A percentile compares a stretch with the other conserved stretches of the same genome.
phyloP scores from a whole-genome alignment of 2,113 vertebrate species.

The Nothocercus julius region DNA sequence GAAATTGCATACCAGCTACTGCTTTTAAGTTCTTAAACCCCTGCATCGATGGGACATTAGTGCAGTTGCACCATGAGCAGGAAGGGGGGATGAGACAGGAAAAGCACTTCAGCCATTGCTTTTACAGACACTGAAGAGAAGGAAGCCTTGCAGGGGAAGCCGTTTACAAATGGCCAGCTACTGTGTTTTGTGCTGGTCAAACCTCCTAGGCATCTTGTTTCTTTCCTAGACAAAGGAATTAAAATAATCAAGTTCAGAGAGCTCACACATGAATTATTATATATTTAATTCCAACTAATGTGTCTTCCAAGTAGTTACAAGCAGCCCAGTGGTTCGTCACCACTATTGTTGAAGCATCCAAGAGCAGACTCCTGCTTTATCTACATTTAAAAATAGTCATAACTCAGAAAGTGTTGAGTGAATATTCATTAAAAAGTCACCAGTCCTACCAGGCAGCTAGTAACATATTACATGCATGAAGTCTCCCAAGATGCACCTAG shows the following conservation, averaged over 20 bases:
- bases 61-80: background rate
- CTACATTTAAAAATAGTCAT: background rate
- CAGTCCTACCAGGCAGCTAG: background rate
- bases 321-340: background rate
- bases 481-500: background rate
- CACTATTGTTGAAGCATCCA: background rate
- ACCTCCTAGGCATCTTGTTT: background rate
- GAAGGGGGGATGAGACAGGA: background rate
- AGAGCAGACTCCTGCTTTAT: background rate
- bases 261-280: background rate
- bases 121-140: background rate
- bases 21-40: background rate
- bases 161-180: background rate
- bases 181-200: background rate
- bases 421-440: background rate
- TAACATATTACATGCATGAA: background rate
- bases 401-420: background rate
- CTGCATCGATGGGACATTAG: background rate
- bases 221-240: background rate
- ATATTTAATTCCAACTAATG: background rate
- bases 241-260: background rate
- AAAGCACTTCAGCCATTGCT: background rate
- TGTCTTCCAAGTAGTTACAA: background rate
- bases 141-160: background rate
- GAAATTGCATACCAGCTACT: background rate